Conservation (phyloP, 1,140 invertebrate genomes). For the Pogonomyrmex barbatus region DNA sequence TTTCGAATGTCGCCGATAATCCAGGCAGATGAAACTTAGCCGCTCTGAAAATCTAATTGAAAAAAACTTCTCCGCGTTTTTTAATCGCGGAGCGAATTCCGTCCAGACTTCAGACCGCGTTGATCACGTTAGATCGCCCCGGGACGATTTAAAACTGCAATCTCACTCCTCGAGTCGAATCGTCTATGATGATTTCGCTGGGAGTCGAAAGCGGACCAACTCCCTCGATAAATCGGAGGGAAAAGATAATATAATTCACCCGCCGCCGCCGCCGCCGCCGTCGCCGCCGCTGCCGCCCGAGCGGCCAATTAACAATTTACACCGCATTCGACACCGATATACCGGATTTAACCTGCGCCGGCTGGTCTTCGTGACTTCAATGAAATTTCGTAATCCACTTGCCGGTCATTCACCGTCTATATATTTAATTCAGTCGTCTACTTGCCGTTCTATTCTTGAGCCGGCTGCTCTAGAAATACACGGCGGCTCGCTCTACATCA, state of each 20-base stretch:
- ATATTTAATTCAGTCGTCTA: slow-evolving; percentile 84
- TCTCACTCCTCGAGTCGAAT: neutral
- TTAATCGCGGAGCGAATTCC: neutral
- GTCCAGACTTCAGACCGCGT: neutral
- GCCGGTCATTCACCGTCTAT: slow-evolving; percentile 82
- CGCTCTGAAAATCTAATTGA: neutral
- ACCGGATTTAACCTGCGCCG: neutral
- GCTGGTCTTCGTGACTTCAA: slow-evolving; percentile 68
- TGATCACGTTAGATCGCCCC: neutral
- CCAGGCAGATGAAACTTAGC: neutral
- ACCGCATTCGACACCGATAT: neutral
- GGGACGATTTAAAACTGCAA: slow-evolving; percentile 18
- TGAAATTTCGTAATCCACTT: slow-evolving; percentile 79
- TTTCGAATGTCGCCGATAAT: no score
- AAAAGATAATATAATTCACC: neutral
- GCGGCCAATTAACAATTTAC: slow-evolving; percentile 2
- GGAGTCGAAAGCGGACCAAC: neutral
- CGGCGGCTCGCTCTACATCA: slow-evolving; percentile 68
- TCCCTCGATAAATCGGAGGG: neutral
- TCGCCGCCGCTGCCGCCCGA: neutral
- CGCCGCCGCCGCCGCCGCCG: neutral
- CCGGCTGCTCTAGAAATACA: slow-evolving; percentile 82
- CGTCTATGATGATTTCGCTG: slow-evolving; percentile 7
- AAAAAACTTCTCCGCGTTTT: no score
- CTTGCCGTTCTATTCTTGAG: slow-evolving; percentile 81